Evolutionary conservation across 1,140 invertebrate species (phyloP).

Genomic region (Eurosta solidaginis): DNA sequence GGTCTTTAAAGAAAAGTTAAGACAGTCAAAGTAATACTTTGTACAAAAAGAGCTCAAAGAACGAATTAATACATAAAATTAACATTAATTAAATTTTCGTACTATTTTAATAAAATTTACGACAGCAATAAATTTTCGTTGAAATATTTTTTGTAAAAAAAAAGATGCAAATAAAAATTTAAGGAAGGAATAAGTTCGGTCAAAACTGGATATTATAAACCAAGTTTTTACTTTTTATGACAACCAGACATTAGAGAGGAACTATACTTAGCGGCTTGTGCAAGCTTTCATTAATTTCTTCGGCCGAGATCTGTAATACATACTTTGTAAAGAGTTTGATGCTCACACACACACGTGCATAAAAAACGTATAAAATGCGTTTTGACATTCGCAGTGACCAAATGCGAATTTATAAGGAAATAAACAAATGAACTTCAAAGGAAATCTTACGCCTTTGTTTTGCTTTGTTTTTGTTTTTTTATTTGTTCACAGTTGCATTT

Average conservation of each 20-base stretch:
- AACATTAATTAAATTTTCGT: background rate
- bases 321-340: background rate
- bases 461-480: background rate
- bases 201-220: no score
- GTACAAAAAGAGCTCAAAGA: background rate
- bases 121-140: background rate
- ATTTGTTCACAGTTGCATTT: background rate
- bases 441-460: background rate
- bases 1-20: background rate
- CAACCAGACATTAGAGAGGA: no score
- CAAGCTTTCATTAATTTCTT: no score
- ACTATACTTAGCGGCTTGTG: no score
- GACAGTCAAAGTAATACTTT: background rate
- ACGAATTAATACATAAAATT: background rate
- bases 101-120: background rate
- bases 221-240: no score
- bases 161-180: background rate
- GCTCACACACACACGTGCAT: background rate
- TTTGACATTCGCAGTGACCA: background rate
- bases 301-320: no score
- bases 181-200: no score
- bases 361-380: background rate
- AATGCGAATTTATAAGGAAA: background rate
- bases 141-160: background rate
- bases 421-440: background rate